Evolutionary conservation across 2,888 invertebrate species (phyloP).

Genomic region (Acheta domesticus): DNA sequence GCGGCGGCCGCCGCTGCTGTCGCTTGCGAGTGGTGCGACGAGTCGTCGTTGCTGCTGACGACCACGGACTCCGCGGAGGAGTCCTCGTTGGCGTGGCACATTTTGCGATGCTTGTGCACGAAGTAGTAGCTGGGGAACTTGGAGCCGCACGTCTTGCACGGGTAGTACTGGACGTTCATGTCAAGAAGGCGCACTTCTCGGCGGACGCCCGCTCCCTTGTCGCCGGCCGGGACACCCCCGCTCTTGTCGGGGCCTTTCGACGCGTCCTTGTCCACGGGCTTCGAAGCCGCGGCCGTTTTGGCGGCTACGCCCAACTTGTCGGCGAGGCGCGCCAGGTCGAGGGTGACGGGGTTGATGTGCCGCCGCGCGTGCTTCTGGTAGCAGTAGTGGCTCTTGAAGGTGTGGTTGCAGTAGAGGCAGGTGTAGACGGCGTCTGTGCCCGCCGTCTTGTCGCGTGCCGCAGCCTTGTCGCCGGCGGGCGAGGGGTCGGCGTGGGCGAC

Average conservation of each 20-base stretch:
- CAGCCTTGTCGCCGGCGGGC: slow-evolving; percentile 38
- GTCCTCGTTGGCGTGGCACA: slow-evolving; percentile 70
- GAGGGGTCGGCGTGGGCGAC: neutral
- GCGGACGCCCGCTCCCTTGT: slow-evolving; percentile 32
- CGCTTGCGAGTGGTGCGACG: slow-evolving; percentile 27
- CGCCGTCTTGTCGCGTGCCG: slow-evolving; percentile 26
- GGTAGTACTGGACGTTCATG: slow-evolving; percentile 85
- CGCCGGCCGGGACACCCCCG: slow-evolving; percentile 26
- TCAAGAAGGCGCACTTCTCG: slow-evolving; percentile 65
- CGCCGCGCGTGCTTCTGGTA: slow-evolving; percentile 75
- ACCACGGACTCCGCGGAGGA: slow-evolving; percentile 32
- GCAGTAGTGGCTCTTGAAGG: slow-evolving; percentile 80
- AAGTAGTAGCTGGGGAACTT: slow-evolving; percentile 93
- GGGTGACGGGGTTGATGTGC: slow-evolving; percentile 61
- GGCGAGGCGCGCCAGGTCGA: slow-evolving; percentile 43
- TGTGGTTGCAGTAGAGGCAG: slow-evolving; percentile 72
- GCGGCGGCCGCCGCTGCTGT: slow-evolving; percentile 29
- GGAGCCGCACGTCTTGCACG: slow-evolving; percentile 87
- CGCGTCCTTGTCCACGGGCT: slow-evolving; percentile 33
- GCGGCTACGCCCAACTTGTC: slow-evolving; percentile 4
- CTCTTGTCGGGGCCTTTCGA: slow-evolving; percentile 38
- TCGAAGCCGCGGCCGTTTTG: slow-evolving; percentile 36
- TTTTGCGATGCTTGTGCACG: slow-evolving; percentile 85
- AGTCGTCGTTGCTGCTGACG: neutral
- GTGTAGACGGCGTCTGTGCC: slow-evolving; percentile 52